phyloP scores from a whole-genome alignment of 2,888 invertebrate genomes.

The Calameuta filiformis region DNA sequence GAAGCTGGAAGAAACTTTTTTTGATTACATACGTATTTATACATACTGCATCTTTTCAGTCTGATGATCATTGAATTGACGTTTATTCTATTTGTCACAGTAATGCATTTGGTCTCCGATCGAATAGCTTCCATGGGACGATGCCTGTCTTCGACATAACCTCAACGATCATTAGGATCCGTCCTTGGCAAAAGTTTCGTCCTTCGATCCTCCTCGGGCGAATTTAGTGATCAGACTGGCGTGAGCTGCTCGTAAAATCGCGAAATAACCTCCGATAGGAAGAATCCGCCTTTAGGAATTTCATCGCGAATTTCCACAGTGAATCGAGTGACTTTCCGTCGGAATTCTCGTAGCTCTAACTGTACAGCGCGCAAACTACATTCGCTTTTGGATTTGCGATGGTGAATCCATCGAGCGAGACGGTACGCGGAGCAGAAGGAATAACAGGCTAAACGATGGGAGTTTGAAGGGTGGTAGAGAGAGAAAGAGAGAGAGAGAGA shows the following conservation, averaged over 20 bases:
- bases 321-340: background rate
- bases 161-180: background rate
- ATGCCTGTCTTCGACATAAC: background rate
- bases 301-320: background rate
- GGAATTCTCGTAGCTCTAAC: background rate
- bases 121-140: background rate
- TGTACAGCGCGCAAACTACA: background rate
- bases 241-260: background rate
- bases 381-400: background rate
- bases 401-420: background rate
- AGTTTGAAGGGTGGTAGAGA: background rate
- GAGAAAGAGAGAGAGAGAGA: background rate
- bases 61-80: background rate
- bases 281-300: background rate
- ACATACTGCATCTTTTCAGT: background rate
- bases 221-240: background rate
- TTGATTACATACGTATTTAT: no score
- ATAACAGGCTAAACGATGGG: background rate
- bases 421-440: background rate
- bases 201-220: background rate
- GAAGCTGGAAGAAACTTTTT: background rate
- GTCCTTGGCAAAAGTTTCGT: background rate
- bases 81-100: no score
- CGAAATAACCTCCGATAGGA: background rate
- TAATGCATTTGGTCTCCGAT: background rate